A percentile compares a stretch with the other conserved stretches of the same genome.
These are phyloP conservation scores for Saturnia pavonia DNA, from an alignment of 2,888 invertebrate species.

Conservation along the genomic window DNA sequence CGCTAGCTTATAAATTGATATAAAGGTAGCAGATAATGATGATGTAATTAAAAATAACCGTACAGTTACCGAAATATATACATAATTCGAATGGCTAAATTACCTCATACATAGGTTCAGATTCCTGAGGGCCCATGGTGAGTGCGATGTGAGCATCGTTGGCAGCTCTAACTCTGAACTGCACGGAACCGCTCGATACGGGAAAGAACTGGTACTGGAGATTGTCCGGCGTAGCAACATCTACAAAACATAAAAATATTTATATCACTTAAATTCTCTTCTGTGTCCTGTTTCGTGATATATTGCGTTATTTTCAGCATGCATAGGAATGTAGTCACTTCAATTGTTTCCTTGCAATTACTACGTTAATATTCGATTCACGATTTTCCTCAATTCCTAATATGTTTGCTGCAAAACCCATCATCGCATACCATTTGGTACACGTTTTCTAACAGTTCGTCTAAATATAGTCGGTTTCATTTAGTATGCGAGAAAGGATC, in stretches of 20 bases:
- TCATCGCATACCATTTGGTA: constrained; percentile 47
- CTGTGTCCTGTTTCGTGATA: background rate
- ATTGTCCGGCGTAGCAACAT: constrained; percentile 89
- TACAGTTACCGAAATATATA: background rate
- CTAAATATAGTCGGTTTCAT: constrained; percentile 61
- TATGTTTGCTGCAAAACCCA: constrained; percentile 34
- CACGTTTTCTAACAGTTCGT: constrained; percentile 49
- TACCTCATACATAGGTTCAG: constrained; percentile 91
- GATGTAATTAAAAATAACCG: background rate
- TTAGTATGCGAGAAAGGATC: constrained; percentile 54
- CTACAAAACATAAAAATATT: constrained; percentile 71
- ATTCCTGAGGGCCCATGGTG: constrained; percentile 85
- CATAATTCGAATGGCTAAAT: background rate
- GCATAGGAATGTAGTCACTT: background rate
- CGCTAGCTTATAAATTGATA: no score
- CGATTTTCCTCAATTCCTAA: constrained; percentile 42
- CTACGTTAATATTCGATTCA: constrained; percentile 37
- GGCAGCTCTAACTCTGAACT: constrained; percentile 89
- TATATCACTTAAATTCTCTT: background rate
- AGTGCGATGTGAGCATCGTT: constrained; percentile 94
- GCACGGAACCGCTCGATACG: constrained; percentile 84
- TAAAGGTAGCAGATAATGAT: no score
- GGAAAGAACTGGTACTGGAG: constrained; percentile 92
- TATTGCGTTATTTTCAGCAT: background rate
- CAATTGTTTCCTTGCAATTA: background rate